Percentiles rank a stretch among this genome's conserved stretches.
Conservation (phyloP, 2,888 invertebrate genomes). For the Chironomus riparius region DNA sequence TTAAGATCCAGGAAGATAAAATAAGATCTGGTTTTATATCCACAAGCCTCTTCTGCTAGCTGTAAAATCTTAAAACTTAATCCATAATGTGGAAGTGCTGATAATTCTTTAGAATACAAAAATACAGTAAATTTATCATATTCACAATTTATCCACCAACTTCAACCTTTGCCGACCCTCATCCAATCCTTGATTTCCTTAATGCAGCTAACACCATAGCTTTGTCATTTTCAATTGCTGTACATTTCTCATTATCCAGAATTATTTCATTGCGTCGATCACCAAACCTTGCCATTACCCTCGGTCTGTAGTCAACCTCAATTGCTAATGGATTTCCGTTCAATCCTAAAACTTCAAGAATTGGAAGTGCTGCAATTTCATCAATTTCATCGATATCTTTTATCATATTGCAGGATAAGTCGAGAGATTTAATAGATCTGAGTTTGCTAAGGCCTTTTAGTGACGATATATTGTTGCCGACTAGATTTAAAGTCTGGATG, state of each 20-base stretch:
- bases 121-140: too few relatives aligned
- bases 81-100: too few relatives aligned
- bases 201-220: conserved; percentile 85
- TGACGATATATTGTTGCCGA: conserved; percentile 66
- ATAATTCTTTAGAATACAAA: too few relatives aligned
- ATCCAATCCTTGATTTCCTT: conserved; percentile 41
- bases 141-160: too few relatives aligned
- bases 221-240: conserved; percentile 83
- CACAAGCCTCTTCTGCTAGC: too few relatives aligned
- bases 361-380: conserved; percentile 70
- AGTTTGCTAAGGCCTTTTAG: conserved; percentile 68
- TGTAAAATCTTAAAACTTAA: too few relatives aligned
- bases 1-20: too few relatives aligned
- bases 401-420: conserved; percentile 79
- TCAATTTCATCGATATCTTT: conserved; percentile 71
- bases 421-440: conserved; percentile 75
- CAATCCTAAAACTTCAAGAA: conserved; percentile 54
- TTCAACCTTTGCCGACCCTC: not conserved
- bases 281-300: conserved; percentile 80
- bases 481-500: conserved; percentile 72
- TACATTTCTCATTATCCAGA: conserved; percentile 79
- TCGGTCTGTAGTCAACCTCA: conserved; percentile 73
- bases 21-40: too few relatives aligned
- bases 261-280: conserved; percentile 72
- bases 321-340: conserved; percentile 15